Base-by-base conservation (phyloP, 2,113 vertebrate genomes). In the Limnothrissa miodon region DNA sequence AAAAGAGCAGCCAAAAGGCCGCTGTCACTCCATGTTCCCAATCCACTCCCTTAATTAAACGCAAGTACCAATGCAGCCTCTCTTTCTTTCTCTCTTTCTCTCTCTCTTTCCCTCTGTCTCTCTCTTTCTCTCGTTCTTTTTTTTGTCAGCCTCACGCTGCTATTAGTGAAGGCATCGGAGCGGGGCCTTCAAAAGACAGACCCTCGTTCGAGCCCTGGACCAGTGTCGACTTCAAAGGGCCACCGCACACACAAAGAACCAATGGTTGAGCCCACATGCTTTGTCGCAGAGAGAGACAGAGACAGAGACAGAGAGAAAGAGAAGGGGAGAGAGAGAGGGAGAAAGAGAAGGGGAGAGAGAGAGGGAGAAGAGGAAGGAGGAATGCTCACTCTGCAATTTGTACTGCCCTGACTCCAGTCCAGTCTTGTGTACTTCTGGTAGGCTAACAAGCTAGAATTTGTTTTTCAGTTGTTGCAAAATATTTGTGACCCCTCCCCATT, bases 11-110 rank as follows among this genome's bases (percentile, higher is more conserved):
- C 86, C 88, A 85, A 90, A 92, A 88, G 91, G 91, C 89, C 89
- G 88, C 91, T 91, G 92, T 93, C 91, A 93, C 91, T 90, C 89
- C 83, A 87, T 89, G 89, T 93, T 93, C 92, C 92, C 91, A 92
- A 92, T 93, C 92, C 90, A 88, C 88, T 25, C 89, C 90, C 93
- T 92, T 94, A 95, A 95, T 94, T 95, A 92, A 94, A 89, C 90
- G 86, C 91, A 92, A 93, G 92, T 91, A 92, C 91, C 89, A 87
- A 86, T 86, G 25, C 66, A 29, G 66, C 66, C 66, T 33, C 29
- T 74, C 36, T 74, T 33, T 36, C 29, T 33, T 33, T 33, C 23
- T 66, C 59, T 29, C 25, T 29, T 10, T 29, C 25, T 66, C 25
- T 8, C 0, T 66, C 59, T 29, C 25, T 66, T 1, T 59, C 56